Evolutionary conservation across 2,113 vertebrate genomes (phyloP), one percentile per base, ranked within the genome.

Genomic region (Tenrec ecaudatus): DNA sequence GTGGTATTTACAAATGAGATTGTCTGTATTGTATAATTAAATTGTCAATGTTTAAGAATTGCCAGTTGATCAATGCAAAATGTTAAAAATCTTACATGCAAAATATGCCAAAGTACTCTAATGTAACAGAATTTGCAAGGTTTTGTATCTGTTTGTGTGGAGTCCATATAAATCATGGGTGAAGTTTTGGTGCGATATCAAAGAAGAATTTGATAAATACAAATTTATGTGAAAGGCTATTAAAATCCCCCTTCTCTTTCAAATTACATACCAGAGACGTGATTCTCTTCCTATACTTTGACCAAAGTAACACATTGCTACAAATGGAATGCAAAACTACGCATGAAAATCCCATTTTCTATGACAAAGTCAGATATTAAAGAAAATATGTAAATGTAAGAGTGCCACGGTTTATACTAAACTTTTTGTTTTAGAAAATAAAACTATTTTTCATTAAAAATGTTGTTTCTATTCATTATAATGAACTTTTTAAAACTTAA

Each of bases 221-320:
- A 53, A 40, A 53, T 58, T 76, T 94, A 36, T 90, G 33, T 79
- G 6, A 64, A 80, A 83, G 15, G 6, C 22, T 71, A 33, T 80
- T 58, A 86, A 94, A 83, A 79, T 79, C 87, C 5, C 58, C 38
- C 47, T 77, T 66, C 22, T 9, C 64, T 94, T 82, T 82, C n/a
- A 23, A 69, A 36, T 22, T 57, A 29, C 47, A 53, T 53, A 53
- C 47, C 47, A 53, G 47, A 53, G 47, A 53, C 11, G 12, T 53
- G 47, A 16, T 4, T 75, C 68, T 47, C 19, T 64, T 8, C 62
- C 1, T 53, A 53, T 57, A 43, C 60, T 82, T 86, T 81, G 85
- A 68, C 17, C 43, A 82, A 77, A 76, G n/a, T 85, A 91, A 36
- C 47, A 53, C 29, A 77, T 20, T 57, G 4, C n/a, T 69, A 89